Percentiles rank a stretch among this genome's conserved stretches.
Conservation (phyloP, 1,140 invertebrate species). For the Drosophila simulans region DNA sequence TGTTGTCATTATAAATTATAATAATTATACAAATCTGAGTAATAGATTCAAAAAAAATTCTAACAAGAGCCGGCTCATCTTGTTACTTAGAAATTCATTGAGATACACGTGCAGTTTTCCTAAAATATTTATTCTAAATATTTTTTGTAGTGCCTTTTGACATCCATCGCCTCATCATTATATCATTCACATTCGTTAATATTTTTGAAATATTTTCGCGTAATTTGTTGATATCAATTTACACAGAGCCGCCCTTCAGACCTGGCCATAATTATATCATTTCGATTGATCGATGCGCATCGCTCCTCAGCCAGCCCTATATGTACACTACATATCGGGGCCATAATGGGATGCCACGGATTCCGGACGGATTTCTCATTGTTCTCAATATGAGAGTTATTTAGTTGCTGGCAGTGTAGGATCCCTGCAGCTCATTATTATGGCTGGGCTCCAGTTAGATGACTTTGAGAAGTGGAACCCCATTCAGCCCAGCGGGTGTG, state of each 20-base stretch:
- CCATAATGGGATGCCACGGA: conserved; percentile 56
- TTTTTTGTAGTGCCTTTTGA: conserved; percentile 41
- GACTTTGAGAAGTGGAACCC: conserved; percentile 26
- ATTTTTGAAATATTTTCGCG: conserved; percentile 82
- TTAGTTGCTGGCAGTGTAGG: conserved; percentile 49
- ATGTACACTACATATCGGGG: conserved; percentile 17
- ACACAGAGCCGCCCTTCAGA: conserved; percentile 58
- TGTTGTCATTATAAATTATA: no score
- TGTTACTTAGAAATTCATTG: no score
- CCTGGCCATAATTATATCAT: conserved; percentile 78
- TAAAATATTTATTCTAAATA: not conserved
- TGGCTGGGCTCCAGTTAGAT: conserved; percentile 59
- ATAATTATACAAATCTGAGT: no score
- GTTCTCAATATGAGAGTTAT: conserved; percentile 8
- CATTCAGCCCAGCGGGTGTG: conserved; percentile 73
- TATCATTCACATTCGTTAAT: conserved; percentile 82
- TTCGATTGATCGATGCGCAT: conserved; percentile 76
- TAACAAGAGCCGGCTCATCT: no score
- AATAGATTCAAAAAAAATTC: no score
- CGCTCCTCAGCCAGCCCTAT: conserved; percentile 9
- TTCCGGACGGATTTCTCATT: conserved; percentile 43
- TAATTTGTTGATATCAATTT: conserved; percentile 83
- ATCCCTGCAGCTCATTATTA: conserved; percentile 28
- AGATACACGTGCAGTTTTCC: no score
- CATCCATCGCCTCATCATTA: conserved; percentile 73